Conservation (phyloP, 2,888 invertebrate species). For the Carabus problematicus region DNA sequence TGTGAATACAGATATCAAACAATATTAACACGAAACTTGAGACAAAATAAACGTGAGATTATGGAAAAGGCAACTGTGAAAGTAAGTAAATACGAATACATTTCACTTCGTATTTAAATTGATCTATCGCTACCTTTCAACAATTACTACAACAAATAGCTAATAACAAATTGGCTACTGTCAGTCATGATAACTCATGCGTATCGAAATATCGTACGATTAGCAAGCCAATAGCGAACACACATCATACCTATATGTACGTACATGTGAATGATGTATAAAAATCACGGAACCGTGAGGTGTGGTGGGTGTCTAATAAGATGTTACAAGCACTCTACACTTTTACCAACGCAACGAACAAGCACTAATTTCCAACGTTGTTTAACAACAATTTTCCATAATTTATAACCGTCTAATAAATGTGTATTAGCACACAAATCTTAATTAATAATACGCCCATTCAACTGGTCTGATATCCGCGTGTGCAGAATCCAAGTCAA, state of each 20-base stretch:
- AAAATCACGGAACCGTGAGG: conserved; percentile 1
- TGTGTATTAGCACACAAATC: conserved; percentile 34
- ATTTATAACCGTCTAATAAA: conserved; percentile 36
- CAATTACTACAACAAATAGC: no score
- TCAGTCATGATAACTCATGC: not conserved
- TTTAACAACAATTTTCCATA: conserved; percentile 33
- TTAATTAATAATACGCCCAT: conserved; percentile 38
- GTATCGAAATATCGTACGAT: not conserved
- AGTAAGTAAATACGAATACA: no score
- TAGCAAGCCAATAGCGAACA: not conserved
- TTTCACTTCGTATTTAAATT: no score
- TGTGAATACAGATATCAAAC: no score
- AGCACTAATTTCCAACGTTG: conserved; percentile 21
- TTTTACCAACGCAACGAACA: conserved; percentile 6
- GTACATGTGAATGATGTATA: not conserved
- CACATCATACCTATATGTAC: not conserved
- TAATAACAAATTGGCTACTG: no score
- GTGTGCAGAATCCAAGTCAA: conserved; percentile 27
- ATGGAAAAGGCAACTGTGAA: no score
- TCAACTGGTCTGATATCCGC: conserved; percentile 23
- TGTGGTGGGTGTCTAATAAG: conserved; percentile 12
- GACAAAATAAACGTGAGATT: no score
- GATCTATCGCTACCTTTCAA: no score
- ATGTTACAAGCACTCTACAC: conserved; percentile 1
- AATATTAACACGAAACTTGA: no score